Base-by-base conservation (phyloP, 2,888 invertebrate species). In the Plagodis dolabraria region DNA sequence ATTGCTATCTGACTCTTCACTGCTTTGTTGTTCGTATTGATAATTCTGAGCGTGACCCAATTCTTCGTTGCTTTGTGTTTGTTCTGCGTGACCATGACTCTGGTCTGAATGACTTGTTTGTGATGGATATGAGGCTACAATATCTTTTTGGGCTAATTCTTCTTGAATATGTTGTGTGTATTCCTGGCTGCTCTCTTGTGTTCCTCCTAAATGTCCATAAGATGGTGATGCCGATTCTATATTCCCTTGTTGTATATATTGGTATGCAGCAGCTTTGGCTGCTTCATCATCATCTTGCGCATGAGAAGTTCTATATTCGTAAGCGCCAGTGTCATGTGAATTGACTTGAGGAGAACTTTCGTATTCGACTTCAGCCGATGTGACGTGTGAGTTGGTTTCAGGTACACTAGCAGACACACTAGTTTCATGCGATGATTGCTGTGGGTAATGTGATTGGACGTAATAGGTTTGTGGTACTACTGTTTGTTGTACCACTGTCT, bases 381-480 rank as follows among this genome's bases (percentile, higher is more conserved):
- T 63, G 10, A 72, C 60, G 49, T 82, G 78, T n/a, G 68, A 64
- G 42, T 63, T 66, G 2, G 65, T 58, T 60, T 73, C 70, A 12
- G 75, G 70, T 43, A 40, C 56, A 43, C 60, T 66, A 48, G 68
- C 40, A 10, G 70, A 60, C 8, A 8, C 40, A 40, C 10, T 40
- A 34, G 71, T 57, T 55, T 78, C 70, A 58, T 77, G 76, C 6
- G 74, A 63, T 63, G 74, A 63, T 63, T 81, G 78, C 53, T 85
- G 80, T 48, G 84, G 81, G 56, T 88, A 85, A 59, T 87, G 84
- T 35, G 81, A 72, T 63, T 83, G 82, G n/a, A 77, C 71, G 61
- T 87, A 86, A 66, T 85, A 87, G 11, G 74, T 73, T 53, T 85
- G 87, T 2, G 82, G 74, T 7, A 77, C 75, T 6, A 74, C 64